These are phyloP conservation scores for Machaerirhynchus nigripectus DNA, from an alignment of 2,113 vertebrate species.

Conservation along the genomic window DNA sequence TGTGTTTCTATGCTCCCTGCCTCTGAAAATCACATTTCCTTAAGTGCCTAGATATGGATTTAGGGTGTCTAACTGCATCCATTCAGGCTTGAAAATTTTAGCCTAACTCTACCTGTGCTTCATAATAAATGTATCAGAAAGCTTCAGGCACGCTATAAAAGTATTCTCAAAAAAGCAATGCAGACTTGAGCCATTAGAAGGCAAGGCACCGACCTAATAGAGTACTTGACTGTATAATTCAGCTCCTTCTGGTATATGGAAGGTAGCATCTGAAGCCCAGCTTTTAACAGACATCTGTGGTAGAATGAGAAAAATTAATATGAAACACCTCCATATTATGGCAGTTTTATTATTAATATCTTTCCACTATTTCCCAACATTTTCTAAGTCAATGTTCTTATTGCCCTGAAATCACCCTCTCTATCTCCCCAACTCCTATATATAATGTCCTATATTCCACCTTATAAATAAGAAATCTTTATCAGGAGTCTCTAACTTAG, in stretches of 20 bases:
- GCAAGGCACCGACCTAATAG: neutral
- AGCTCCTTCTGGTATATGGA: neutral
- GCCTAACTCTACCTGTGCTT: constrained; percentile 14
- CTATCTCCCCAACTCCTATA: neutral
- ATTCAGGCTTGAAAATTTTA: constrained; percentile 38
- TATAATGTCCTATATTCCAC: neutral
- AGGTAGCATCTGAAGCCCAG: neutral
- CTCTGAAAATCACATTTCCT: constrained; percentile 16
- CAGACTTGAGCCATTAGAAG: neutral
- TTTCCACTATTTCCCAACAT: neutral
- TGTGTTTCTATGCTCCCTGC: neutral
- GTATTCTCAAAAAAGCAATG: neutral
- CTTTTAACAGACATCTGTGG: neutral
- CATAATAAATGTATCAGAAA: constrained; percentile 43
- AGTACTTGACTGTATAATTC: neutral
- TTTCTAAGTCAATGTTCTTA: neutral
- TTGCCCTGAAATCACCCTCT: neutral
- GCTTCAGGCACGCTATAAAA: constrained; percentile 31
- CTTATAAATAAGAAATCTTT: neutral
- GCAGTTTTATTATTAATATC: neutral
- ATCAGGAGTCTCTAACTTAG: neutral
- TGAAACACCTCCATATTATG: neutral
- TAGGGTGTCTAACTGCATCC: neutral
- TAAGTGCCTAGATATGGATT: constrained; percentile 26
- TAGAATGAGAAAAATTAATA: neutral